phyloP scores from a whole-genome alignment of 1,140 invertebrate species.

The Pristionchus pacificus region DNA sequence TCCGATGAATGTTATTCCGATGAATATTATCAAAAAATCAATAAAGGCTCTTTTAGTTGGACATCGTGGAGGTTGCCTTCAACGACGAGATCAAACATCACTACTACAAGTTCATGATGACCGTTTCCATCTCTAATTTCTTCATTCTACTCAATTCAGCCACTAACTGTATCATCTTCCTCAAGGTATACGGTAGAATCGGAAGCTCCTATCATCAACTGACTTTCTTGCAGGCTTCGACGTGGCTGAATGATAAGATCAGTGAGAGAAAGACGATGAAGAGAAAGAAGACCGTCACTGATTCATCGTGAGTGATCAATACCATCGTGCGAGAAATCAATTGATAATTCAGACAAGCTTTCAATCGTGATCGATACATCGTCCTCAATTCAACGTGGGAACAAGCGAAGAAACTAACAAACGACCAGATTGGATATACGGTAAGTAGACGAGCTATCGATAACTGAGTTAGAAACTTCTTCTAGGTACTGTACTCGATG shows the following conservation, averaged over 20 bases:
- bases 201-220: no score
- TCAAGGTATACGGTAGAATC: conserved; percentile 19
- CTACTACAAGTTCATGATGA: no score
- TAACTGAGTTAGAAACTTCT: no score
- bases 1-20: not conserved
- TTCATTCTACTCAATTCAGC: conserved; percentile 45
- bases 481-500: conserved; percentile 23
- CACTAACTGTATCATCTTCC: conserved; percentile 50
- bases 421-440: conserved; percentile 23
- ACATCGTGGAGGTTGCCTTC: conserved; percentile 44
- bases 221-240: conserved; percentile 17
- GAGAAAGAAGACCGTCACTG: conserved; percentile 31
- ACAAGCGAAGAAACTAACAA: conserved; percentile 24
- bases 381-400: conserved; percentile 21
- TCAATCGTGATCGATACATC: conserved; percentile 13
- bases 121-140: conserved; percentile 41
- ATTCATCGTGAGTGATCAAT: conserved; percentile 19
- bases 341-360: conserved; percentile 16
- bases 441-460: not conserved
- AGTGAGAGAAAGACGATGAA: conserved; percentile 28
- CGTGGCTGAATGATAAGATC: conserved; percentile 19
- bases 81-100: conserved; percentile 27
- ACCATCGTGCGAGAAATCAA: not conserved
- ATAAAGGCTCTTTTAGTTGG: conserved; percentile 29
- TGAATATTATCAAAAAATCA: conserved; percentile 18